phyloP scores from a whole-genome alignment of 2,888 invertebrate genomes.

The Stenotaenia linearis region DNA sequence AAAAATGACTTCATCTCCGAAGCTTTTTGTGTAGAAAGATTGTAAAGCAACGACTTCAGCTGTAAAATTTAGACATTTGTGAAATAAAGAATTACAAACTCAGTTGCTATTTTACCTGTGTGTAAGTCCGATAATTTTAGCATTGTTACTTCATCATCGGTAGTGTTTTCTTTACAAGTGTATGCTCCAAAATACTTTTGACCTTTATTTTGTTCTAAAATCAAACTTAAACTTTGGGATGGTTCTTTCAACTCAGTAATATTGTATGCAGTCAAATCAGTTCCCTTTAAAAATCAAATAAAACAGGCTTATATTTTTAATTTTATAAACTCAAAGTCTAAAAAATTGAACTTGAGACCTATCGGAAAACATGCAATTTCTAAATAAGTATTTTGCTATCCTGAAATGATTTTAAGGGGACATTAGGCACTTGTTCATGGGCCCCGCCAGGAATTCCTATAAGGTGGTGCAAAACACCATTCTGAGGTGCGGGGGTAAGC shows the following conservation, averaged over 20 bases:
- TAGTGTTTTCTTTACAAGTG: neutral
- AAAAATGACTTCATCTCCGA: neutral
- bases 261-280: neutral
- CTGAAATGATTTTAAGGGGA: no score
- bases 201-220: neutral
- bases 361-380: no score
- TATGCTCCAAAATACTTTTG: neutral
- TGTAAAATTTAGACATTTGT: neutral
- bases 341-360: no score
- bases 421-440: no score
- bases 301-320: no score
- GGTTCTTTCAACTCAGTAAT: neutral
- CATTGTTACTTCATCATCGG: neutral
- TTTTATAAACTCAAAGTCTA: no score
- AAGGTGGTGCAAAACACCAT: no score
- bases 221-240: neutral
- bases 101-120: neutral
- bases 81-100: neutral
- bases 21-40: neutral
- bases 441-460: no score
- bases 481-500: no score
- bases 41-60: neutral
- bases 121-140: neutral
- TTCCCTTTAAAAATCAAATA: neutral
- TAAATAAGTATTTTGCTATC: no score